Evolutionary conservation across 1,140 invertebrate species (phyloP).

Genomic region (Acromyrmex charruanus): DNA sequence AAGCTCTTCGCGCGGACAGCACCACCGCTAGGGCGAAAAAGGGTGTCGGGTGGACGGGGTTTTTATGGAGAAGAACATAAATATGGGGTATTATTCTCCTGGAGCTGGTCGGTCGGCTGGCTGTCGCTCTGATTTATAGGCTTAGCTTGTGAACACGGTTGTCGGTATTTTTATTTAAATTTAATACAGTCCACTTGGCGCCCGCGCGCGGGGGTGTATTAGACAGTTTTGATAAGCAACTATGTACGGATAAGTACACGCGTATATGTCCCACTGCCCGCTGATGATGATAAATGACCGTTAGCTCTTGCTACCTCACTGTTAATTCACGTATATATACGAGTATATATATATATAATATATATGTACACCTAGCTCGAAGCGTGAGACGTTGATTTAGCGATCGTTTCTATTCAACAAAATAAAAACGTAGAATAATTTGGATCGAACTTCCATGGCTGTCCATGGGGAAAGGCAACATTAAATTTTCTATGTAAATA

Average conservation of each 20-base stretch:
- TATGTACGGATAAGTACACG: conserved; percentile 67
- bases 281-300: conserved; percentile 74
- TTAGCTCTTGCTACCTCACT: conserved; percentile 62
- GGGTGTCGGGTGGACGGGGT: conserved; percentile 79
- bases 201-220: conserved; percentile 80
- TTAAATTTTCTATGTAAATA: not conserved
- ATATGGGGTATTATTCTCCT: conserved; percentile 85
- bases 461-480: not conserved
- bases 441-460: not conserved
- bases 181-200: conserved; percentile 84
- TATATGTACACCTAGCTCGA: not conserved
- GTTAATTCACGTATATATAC: conserved; percentile 59
- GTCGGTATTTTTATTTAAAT: conserved; percentile 87
- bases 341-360: not conserved
- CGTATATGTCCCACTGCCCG: conserved; percentile 53
- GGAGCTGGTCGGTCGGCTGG: conserved; percentile 81
- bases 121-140: conserved; percentile 85
- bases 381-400: conserved; percentile 47
- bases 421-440: conserved; percentile 15
- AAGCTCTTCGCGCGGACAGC: conserved; percentile 55
- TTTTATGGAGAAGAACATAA: conserved; percentile 83
- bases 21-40: conserved; percentile 54
- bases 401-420: conserved; percentile 36
- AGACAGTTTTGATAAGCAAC: conserved; percentile 80
- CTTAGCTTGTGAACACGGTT: conserved; percentile 84